Percentiles rank a stretch among this genome's conserved stretches.
Evolutionary conservation across 2,113 vertebrate genomes (phyloP).

Genomic region (Phalacrocorax aristotelis): DNA sequence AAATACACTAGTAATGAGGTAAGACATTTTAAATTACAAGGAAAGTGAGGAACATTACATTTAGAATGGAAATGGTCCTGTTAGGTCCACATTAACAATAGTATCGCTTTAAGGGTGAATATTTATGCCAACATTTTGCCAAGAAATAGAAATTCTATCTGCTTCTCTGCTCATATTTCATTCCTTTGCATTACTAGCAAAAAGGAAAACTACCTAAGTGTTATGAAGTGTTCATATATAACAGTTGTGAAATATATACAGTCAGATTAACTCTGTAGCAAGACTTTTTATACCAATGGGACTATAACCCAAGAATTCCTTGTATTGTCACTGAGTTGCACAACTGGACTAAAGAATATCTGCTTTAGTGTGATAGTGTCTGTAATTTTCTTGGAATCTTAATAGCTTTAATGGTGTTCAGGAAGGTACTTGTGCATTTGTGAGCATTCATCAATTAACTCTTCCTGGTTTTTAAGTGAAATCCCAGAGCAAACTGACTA

Average conservation of each 20-base stretch:
- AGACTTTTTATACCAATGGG: neutral
- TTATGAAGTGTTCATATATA: neutral
- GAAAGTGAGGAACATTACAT: conserved; percentile 25
- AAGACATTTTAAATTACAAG: neutral
- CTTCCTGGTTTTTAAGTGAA: conserved; percentile 13
- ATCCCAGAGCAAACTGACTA: conserved; percentile 1
- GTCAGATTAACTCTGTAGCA: neutral
- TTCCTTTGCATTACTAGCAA: neutral
- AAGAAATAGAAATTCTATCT: neutral
- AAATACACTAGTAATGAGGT: neutral
- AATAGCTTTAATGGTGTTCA: neutral
- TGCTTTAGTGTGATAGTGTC: neutral
- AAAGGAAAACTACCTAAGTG: neutral
- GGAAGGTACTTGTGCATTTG: neutral
- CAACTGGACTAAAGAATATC: neutral
- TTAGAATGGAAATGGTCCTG: neutral
- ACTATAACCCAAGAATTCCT: neutral
- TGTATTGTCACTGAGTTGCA: neutral
- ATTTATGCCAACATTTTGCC: neutral
- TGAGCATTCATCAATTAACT: neutral
- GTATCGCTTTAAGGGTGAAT: neutral
- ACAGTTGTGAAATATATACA: neutral
- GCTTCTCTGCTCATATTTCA: neutral
- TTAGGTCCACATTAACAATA: neutral
- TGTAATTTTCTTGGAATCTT: neutral